Conservation (phyloP, 2,888 invertebrate genomes). For the Eilema depressum region DNA sequence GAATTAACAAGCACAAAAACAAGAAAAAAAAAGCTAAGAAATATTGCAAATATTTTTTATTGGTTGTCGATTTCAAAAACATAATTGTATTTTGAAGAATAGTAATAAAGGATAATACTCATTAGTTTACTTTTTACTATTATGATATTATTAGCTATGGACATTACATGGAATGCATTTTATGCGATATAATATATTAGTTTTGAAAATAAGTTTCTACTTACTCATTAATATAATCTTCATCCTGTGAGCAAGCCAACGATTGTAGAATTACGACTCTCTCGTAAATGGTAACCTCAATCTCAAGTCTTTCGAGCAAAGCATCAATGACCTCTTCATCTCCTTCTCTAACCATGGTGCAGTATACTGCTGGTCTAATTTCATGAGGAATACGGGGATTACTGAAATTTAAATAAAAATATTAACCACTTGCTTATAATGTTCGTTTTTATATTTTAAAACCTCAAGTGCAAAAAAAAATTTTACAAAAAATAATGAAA, state of each 20-base stretch:
- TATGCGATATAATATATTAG: neutral
- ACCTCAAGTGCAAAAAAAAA: no score
- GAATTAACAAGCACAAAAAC: no score
- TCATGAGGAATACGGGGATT: conserved; percentile 80
- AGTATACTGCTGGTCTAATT: conserved; percentile 90
- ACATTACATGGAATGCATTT: neutral
- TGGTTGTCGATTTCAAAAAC: no score
- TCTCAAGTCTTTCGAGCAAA: conserved; percentile 88
- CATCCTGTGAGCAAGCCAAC: conserved; percentile 90
- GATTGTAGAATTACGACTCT: conserved; percentile 90
- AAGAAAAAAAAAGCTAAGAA: no score
- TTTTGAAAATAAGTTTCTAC: conserved; percentile 34
- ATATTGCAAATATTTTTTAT: no score
- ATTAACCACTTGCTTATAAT: neutral
- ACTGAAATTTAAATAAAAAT: conserved; percentile 49
- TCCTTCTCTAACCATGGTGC: conserved; percentile 91
- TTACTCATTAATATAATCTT: conserved; percentile 83
- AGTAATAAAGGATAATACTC: no score
- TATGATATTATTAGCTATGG: neutral
- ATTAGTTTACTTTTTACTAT: neutral
- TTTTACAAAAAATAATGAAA: no score
- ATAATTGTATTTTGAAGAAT: neutral
- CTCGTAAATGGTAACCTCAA: conserved; percentile 91
- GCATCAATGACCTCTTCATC: conserved; percentile 90
- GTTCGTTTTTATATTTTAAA: neutral